Conservation (phyloP, 2,888 invertebrate genomes). For the Dione juno region DNA sequence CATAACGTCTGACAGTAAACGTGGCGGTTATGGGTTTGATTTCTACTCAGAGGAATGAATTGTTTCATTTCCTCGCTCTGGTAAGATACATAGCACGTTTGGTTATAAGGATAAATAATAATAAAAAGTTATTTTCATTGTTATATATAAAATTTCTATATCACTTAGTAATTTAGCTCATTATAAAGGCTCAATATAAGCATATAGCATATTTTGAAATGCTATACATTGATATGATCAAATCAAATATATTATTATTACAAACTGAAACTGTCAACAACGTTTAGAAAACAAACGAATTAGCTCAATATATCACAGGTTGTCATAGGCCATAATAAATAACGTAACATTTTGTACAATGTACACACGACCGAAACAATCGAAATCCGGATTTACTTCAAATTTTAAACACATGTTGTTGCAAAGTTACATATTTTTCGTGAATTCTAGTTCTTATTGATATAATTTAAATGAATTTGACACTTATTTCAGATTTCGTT, state of each 20-base stretch:
- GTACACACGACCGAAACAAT: conserved; percentile 35
- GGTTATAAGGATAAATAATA: no score
- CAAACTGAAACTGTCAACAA: conserved; percentile 58
- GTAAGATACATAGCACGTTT: no score
- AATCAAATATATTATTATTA: conserved; percentile 35
- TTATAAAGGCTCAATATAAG: no score
- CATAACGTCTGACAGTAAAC: no score
- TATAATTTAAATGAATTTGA: background rate
- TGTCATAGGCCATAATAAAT: conserved; percentile 59
- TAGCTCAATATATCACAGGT: conserved; percentile 59
- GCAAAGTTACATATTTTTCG: background rate
- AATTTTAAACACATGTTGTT: conserved; percentile 5
- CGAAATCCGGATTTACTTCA: conserved; percentile 37
- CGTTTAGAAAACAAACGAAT: conserved; percentile 58
- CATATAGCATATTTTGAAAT: background rate
- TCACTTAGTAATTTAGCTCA: no score
- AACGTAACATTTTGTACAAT: conserved; percentile 47
- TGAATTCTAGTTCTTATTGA: background rate
- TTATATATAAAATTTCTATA: no score
- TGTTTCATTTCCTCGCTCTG: no score
- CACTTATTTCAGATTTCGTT: background rate
- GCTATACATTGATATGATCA: background rate
- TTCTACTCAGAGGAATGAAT: no score
- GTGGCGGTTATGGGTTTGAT: no score
- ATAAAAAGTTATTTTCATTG: no score